Conservation (phyloP, 2,888 invertebrate species). For the Prionchulus punctatus region DNA sequence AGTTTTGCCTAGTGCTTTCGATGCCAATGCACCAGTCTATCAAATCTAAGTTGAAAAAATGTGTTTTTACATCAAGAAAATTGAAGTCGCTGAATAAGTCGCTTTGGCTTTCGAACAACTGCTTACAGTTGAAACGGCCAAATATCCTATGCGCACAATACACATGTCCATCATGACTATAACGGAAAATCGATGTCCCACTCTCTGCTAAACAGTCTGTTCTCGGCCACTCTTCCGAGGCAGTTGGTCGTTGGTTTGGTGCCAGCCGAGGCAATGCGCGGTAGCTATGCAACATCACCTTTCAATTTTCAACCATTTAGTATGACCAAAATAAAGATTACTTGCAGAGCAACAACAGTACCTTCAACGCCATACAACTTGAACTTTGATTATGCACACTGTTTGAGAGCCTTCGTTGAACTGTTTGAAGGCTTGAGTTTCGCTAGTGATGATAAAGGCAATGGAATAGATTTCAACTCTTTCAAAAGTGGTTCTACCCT, state of each 20-base stretch:
- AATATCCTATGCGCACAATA: no score
- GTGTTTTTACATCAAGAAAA: background rate
- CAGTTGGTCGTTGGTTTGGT: constrained; percentile 2
- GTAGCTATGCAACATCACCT: background rate
- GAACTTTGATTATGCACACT: background rate
- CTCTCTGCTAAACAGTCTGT: background rate
- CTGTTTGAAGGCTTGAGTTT: no score
- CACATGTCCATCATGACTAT: background rate
- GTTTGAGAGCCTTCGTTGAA: background rate
- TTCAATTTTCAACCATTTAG: background rate
- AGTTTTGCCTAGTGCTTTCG: background rate
- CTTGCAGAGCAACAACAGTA: background rate
- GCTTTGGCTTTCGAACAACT: background rate
- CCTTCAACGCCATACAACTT: background rate
- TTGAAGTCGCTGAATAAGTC: background rate
- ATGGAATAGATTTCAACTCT: background rate
- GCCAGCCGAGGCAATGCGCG: background rate
- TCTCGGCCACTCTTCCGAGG: background rate
- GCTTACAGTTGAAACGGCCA: no score
- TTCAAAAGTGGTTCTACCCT: background rate
- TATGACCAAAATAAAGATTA: background rate
- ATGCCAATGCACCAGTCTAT: background rate
- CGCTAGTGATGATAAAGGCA: background rate
- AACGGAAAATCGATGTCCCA: background rate
- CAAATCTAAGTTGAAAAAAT: background rate